These are phyloP conservation scores for Dermolepida albohirtum DNA, from an alignment of 2,888 invertebrate genomes.

Conservation along the genomic window DNA sequence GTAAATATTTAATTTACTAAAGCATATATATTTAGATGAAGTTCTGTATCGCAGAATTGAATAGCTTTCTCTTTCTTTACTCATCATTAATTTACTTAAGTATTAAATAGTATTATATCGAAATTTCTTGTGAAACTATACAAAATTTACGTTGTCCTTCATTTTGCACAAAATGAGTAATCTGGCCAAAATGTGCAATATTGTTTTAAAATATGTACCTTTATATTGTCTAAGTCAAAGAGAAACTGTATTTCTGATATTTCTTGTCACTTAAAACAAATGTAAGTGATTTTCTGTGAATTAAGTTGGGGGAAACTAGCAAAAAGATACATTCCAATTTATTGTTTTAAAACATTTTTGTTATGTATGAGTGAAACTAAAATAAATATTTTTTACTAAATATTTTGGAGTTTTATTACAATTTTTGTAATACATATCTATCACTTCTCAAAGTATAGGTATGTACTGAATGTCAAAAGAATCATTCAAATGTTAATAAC, in stretches of 20 bases:
- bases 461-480: no score
- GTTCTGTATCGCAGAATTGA: constrained; percentile 3
- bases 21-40: not conserved
- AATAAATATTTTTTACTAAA: constrained; percentile 32
- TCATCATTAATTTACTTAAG: no score
- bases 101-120: not conserved
- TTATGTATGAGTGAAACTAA: constrained; percentile 18
- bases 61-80: no score
- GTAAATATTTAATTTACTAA: constrained; percentile 18
- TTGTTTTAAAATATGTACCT: constrained; percentile 36
- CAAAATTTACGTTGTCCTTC: constrained; percentile 3
- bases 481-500: no score
- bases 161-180: constrained; percentile 36
- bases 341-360: constrained; percentile 5
- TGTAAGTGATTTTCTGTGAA: constrained; percentile 23
- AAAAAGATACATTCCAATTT: constrained; percentile 24
- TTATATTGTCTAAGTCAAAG: constrained; percentile 10
- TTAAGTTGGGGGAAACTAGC: constrained; percentile 9
- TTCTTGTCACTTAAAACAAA: constrained; percentile 23
- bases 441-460: no score
- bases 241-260: constrained; percentile 7
- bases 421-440: not conserved
- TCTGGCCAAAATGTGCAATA: constrained; percentile 55
- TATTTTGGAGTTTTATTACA: not conserved
- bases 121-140: not conserved